phyloP scores from a whole-genome alignment of 1,140 invertebrate genomes.

The Heliconius nattereri region DNA sequence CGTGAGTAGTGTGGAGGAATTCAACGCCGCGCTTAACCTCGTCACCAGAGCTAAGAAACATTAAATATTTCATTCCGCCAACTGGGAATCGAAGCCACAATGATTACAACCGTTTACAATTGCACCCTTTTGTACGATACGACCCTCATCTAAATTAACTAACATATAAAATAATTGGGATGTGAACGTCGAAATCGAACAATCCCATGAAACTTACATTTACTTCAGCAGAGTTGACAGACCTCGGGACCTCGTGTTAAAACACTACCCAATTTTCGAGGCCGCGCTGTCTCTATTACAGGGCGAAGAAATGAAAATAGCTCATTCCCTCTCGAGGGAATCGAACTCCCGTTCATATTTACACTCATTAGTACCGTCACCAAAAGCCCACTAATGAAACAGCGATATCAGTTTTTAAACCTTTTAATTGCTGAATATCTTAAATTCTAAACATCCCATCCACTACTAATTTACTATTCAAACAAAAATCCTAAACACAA shows the following conservation, averaged over 20 bases:
- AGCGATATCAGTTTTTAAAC: conserved; percentile 21
- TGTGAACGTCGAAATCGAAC: too few relatives aligned
- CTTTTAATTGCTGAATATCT: conserved; percentile 17
- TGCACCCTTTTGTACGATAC: too few relatives aligned
- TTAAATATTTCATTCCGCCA: too few relatives aligned
- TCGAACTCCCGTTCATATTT: background rate
- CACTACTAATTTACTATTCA: background rate
- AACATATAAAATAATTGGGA: too few relatives aligned
- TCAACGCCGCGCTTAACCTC: too few relatives aligned
- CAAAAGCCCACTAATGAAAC: conserved; percentile 28
- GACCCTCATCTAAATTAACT: too few relatives aligned
- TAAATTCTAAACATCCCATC: conserved; percentile 11
- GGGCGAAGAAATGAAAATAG: background rate
- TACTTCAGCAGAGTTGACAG: background rate
- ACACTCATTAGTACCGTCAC: conserved; percentile 14
- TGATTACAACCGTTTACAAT: too few relatives aligned
- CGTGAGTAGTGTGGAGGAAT: too few relatives aligned
- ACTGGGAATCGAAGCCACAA: too few relatives aligned
- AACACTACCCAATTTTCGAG: background rate
- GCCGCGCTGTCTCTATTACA: background rate
- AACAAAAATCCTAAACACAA: background rate
- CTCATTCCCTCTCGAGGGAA: background rate
- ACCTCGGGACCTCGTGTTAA: too few relatives aligned
- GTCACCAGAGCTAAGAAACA: too few relatives aligned
- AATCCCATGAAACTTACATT: too few relatives aligned